A percentile compares a stretch with the other conserved stretches of the same genome.
Evolutionary conservation across 2,797 vertebrate species (phyloP).

Genomic region (Cichlasoma orientale): DNA sequence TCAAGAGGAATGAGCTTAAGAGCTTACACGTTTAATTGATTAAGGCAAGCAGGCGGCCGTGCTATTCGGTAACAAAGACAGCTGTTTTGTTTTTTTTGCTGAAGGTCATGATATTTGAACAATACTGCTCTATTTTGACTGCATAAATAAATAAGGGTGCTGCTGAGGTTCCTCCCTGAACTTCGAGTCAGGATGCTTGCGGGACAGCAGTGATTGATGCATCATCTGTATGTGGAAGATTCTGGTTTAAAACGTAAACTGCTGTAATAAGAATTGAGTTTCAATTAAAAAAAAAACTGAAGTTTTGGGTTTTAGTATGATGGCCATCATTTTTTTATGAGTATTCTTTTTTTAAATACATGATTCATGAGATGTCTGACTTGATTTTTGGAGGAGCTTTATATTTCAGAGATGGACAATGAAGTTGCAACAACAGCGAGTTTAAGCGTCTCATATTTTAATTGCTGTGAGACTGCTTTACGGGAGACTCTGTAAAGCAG

Average conservation of each 20-base stretch:
- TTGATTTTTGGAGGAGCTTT: not conserved
- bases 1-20: conserved; percentile 66
- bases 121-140: conserved; percentile 15
- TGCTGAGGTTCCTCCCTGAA: not conserved
- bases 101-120: conserved; percentile 63
- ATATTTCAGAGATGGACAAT: not conserved
- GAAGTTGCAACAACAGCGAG: not conserved
- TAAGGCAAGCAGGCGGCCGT: conserved; percentile 41
- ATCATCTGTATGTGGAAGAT: not conserved
- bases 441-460: not conserved
- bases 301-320: not conserved
- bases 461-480: not conserved
- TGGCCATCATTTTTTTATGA: not conserved
- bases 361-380: not conserved
- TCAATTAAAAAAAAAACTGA: not conserved
- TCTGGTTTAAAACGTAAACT: not conserved
- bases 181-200: not conserved
- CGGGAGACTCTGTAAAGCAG: not conserved
- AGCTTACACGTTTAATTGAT: conserved; percentile 71
- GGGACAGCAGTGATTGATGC: not conserved
- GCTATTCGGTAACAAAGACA: conserved; percentile 31
- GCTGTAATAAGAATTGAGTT: not conserved
- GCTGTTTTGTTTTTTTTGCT: conserved; percentile 36
- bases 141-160: conserved; percentile 26
- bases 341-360: not conserved